Evolutionary conservation across 2,797 vertebrate genomes (phyloP), one percentile per base, ranked within the genome.

Genomic region (Pangasius macronema): DNA sequence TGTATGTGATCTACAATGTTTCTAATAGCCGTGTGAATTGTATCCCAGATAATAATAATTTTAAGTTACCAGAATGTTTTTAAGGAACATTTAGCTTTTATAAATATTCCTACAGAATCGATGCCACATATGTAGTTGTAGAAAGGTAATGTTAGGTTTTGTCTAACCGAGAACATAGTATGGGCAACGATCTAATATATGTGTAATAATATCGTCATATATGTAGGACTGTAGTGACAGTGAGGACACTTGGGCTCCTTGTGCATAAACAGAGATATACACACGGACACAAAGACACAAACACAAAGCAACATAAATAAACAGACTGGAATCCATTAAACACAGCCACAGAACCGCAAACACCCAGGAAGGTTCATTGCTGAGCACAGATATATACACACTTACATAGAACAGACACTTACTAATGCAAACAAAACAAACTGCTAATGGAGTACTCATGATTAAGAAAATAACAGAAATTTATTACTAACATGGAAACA

Each of bases 331-430:
- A 90, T 89, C 33, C 46, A 51, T 79, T 67, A 49, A n/a, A 63
- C 36, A 65, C 3, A 77, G 84, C 88, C 73, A 92, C 65, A 20
- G 8, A 77, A 36, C 36, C 70, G 57, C 85, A 88, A 42, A 87
- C 88, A 76, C 76, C 61, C 73, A 85, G 59, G 91, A 81, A 73
- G 46, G 86, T 80, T 91, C 63, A 90, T 8, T 90, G 88, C 83
- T n/a, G 55, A 59, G 22, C 39, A 81, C 87, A 85, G 5, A 76
- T 24, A 85, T 77, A 76, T 73, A 85, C 83, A 91, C 39, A 87
- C 42, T 9, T 18, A 76, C 30, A 63, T 63, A 83, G 42, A 68
- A 87, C 59, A 87, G 46, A 87, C 82, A 77, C 39, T 46, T 30
- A 70, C 27, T 82, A 27, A 61, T 70, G 22, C 51, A 86, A 83